These are phyloP conservation scores for Vollenhovia emeryi DNA, from an alignment of 1,140 invertebrate species.

Conservation along the genomic window DNA sequence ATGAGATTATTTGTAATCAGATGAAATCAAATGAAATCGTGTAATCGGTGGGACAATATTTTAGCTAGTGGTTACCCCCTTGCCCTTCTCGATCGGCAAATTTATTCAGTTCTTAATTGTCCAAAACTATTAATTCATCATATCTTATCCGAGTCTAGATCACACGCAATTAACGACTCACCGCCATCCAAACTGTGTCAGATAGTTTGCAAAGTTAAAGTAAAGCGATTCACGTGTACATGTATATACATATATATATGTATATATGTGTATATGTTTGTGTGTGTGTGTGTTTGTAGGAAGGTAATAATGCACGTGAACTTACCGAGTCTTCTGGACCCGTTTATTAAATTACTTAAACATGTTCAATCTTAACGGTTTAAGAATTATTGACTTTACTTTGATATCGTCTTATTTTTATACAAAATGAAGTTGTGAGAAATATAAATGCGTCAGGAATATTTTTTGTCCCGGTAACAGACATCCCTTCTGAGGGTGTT, in stretches of 20 bases:
- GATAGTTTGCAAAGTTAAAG: slow-evolving; percentile 46
- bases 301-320: slow-evolving; percentile 7
- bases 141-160: slow-evolving; percentile 1
- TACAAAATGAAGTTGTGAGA: too few species aligned
- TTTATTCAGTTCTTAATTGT: slow-evolving; percentile 31
- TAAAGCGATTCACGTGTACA: not conserved
- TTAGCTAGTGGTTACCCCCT: too few species aligned
- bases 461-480: too few species aligned
- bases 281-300: not conserved
- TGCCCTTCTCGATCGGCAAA: not conserved
- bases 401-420: too few species aligned
- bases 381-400: too few species aligned
- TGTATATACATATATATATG: too few species aligned
- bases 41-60: too few species aligned
- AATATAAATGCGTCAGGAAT: too few species aligned
- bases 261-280: too few species aligned
- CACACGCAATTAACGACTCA: slow-evolving; percentile 28
- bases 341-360: slow-evolving; percentile 38
- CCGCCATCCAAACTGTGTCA: slow-evolving; percentile 21
- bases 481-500: too few species aligned
- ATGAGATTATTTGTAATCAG: too few species aligned
- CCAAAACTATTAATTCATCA: slow-evolving; percentile 20
- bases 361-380: not conserved
- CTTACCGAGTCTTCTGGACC: not conserved
- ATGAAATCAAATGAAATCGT: too few species aligned